phyloP scores from a whole-genome alignment of 2,888 invertebrate genomes.

The Cantharis rufa region DNA sequence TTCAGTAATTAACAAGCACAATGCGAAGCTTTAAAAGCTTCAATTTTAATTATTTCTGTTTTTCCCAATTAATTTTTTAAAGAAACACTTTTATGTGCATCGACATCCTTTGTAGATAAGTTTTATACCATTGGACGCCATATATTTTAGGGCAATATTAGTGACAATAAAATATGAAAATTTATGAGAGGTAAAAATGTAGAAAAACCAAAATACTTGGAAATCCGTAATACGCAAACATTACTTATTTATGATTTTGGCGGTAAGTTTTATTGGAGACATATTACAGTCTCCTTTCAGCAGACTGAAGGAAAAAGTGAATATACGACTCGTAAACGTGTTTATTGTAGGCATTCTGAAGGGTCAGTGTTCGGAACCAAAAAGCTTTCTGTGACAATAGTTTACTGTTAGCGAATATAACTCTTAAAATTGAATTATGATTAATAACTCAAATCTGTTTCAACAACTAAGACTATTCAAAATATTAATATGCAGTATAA shows the following conservation, averaged over 20 bases:
- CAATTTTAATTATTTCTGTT: slow-evolving; percentile 9
- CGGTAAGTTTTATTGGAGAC: slow-evolving; percentile 34
- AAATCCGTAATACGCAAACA: slow-evolving; percentile 16
- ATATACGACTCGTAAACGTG: slow-evolving; percentile 35
- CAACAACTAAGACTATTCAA: too few relatives aligned
- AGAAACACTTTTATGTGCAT: not conserved
- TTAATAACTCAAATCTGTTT: not conserved
- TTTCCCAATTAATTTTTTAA: slow-evolving; percentile 26
- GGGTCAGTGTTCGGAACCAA: slow-evolving; percentile 22
- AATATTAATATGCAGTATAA: too few relatives aligned
- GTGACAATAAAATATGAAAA: slow-evolving; percentile 16
- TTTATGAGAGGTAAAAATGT: slow-evolving; percentile 26
- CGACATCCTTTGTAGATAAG: slow-evolving; percentile 12
- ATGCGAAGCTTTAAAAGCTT: slow-evolving; percentile 35
- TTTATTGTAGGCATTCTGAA: slow-evolving; percentile 31
- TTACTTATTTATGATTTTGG: slow-evolving; percentile 19
- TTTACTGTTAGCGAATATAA: not conserved
- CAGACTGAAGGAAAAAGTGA: slow-evolving; percentile 33
- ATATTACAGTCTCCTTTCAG: slow-evolving; percentile 24
- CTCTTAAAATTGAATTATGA: not conserved
- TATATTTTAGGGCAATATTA: slow-evolving; percentile 24
- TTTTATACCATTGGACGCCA: slow-evolving; percentile 21
- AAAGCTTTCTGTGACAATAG: not conserved
- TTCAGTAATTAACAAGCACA: slow-evolving; percentile 43
- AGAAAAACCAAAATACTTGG: slow-evolving; percentile 24